These are phyloP conservation scores for Varanus salvator DNA, from an alignment of 2,113 vertebrate genomes.

Conservation along the genomic window DNA sequence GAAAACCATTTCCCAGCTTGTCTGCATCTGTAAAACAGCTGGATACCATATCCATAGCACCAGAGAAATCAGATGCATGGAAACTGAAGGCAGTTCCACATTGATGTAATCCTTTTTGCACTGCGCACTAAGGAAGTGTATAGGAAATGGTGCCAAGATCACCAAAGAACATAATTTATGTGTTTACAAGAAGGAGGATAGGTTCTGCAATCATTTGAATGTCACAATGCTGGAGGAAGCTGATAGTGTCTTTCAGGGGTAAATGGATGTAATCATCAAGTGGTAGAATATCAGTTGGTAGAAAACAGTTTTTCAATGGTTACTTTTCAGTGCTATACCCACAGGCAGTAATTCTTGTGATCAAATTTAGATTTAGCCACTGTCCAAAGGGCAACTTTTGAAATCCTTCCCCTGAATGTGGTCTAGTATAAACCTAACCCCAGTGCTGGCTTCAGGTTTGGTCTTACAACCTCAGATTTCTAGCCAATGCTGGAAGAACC, in stretches of 20 bases:
- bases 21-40: constrained; percentile 33
- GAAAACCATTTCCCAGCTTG: constrained; percentile 28
- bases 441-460: too few species aligned
- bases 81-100: not conserved
- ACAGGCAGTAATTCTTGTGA: not conserved
- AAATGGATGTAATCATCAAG: not conserved
- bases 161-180: not conserved
- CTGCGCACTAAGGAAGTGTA: not conserved
- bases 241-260: not conserved
- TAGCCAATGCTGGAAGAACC: too few species aligned
- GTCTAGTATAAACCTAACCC: not conserved
- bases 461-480: too few species aligned
- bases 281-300: too few species aligned
- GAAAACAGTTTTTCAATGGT: not conserved
- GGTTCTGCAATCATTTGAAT: not conserved
- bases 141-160: not conserved
- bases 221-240: not conserved
- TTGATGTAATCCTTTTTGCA: not conserved
- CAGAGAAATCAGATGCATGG: constrained; percentile 17
- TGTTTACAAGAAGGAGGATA: not conserved
- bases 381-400: too few species aligned
- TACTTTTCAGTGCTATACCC: not conserved
- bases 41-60: not conserved
- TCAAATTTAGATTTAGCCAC: not conserved
- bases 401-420: not conserved